Evolutionary conservation across 2,888 invertebrate species (phyloP), one percentile per base, ranked within the genome.

Genomic region (Standfussiana lucernea): DNA sequence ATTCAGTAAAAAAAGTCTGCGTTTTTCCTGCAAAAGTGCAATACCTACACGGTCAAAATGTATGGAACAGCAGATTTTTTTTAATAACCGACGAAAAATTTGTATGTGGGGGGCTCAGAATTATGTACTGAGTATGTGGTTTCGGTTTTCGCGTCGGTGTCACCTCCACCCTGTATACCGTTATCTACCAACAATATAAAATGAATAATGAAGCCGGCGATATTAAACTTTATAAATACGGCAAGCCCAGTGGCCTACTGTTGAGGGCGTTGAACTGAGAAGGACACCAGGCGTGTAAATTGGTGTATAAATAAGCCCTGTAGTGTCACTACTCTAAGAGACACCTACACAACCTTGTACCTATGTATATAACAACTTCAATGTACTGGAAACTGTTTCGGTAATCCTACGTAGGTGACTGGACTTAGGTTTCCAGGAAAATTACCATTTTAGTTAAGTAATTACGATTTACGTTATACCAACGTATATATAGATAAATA

Each of bases 231-330:
- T 75, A 59, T 50, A 84, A 70, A 84, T 80, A 80, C 21, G 35
- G 15, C 47, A 28, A 35, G 75, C 53, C 35, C 61, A 15, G 18
- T 64, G n/a, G 62, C 64, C 59, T 71, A 73, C 42, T 45, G 21
- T 15, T 40, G 15, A 45, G 56, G 62, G n/a, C 45, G 40, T 32
- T 76, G 69, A 59, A 62, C 69, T 64, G 70, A 21, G n/a, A 65
- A 56, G n/a, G 35, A 50, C 40, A 56, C 69, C 66, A 79, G n/a
- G 75, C 75, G 80, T 84, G 70, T 45, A 72, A 84, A 84, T 84
- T 53, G 70, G 21, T 68, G 8, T 77, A 67, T 75, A 80, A 75
- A 80, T 84, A 75, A 62, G 65, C 65, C 2, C 50, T 53, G 10
- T 64, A 76, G 69, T 42, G 50, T 75, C 53, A 32, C n/a, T 13